Conservation (phyloP, 2,888 invertebrate genomes). For the Macrophya alboannulata region DNA sequence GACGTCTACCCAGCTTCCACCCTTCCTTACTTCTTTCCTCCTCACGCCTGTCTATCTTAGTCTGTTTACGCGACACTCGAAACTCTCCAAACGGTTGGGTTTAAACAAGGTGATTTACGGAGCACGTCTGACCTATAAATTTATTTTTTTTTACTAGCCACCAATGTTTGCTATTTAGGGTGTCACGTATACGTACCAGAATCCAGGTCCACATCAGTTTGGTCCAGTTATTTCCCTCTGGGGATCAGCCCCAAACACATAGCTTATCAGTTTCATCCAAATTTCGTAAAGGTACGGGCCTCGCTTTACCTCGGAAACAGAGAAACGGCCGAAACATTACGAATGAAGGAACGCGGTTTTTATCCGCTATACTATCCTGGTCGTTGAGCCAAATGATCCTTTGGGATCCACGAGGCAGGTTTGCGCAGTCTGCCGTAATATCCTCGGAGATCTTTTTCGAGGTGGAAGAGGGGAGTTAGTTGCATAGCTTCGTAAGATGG, state of each 20-base stretch:
- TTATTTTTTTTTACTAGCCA: slow-evolving; percentile 8
- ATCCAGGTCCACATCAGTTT: slow-evolving; percentile 10
- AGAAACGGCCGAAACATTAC: slow-evolving; percentile 25
- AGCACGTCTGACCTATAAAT: slow-evolving; percentile 34
- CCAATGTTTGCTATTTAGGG: slow-evolving; percentile 33
- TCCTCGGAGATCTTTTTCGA: slow-evolving; percentile 42
- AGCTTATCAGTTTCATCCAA: slow-evolving; percentile 42
- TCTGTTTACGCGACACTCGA: slow-evolving; percentile 51
- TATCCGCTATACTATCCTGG: slow-evolving; percentile 30
- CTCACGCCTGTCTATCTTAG: slow-evolving; percentile 61
- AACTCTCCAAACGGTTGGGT: slow-evolving; percentile 23
- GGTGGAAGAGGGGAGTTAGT: slow-evolving; percentile 41
- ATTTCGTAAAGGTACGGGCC: slow-evolving; percentile 10
- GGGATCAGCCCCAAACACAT: slow-evolving; percentile 17
- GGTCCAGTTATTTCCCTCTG: slow-evolving; percentile 38
- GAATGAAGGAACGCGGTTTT: slow-evolving; percentile 51
- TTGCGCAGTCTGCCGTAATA: slow-evolving; percentile 53
- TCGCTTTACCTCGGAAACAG: neutral
- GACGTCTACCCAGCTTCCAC: slow-evolving; percentile 18
- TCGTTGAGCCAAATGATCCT: slow-evolving; percentile 56
- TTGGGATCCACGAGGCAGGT: slow-evolving; percentile 45
- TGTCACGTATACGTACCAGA: slow-evolving; percentile 12
- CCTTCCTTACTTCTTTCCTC: slow-evolving; percentile 29
- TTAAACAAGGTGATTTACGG: slow-evolving; percentile 45
- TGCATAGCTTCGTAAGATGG: slow-evolving; percentile 51